These are phyloP conservation scores for Calephelis perditalis DNA, from an alignment of 2,888 invertebrate genomes.

Conservation along the genomic window DNA sequence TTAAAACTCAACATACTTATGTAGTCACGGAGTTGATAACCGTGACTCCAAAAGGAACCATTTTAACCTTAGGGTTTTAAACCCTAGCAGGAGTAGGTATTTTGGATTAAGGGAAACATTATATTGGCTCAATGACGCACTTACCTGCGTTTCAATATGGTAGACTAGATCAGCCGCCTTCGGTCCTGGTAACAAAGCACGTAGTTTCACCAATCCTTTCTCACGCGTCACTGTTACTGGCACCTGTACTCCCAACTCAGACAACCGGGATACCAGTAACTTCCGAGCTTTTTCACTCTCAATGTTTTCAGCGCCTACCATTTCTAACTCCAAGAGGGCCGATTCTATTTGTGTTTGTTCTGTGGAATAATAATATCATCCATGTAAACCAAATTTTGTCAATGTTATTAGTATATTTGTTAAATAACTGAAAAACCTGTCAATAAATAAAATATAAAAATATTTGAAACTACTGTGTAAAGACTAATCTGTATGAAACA, in stretches of 20 bases:
- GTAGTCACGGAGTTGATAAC: no score
- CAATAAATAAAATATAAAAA: no score
- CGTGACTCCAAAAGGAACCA: no score
- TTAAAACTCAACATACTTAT: no score
- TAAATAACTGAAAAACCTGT: no score
- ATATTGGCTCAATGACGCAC: slow-evolving; percentile 27
- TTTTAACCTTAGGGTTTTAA: no score
- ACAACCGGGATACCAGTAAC: slow-evolving; percentile 48
- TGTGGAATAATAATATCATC: slow-evolving; percentile 37
- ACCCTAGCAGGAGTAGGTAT: no score
- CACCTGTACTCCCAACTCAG: slow-evolving; percentile 50
- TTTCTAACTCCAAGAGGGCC: slow-evolving; percentile 85
- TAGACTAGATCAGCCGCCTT: slow-evolving; percentile 89
- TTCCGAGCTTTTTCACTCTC: slow-evolving; percentile 71
- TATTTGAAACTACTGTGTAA: no score
- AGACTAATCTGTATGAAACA: no score
- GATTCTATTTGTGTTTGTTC: slow-evolving; percentile 85
- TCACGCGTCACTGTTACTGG: slow-evolving; percentile 56
- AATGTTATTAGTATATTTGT: no score
- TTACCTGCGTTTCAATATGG: slow-evolving; percentile 87
- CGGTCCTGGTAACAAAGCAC: slow-evolving; percentile 83
- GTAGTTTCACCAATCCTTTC: slow-evolving; percentile 69
- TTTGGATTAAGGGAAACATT: no score
- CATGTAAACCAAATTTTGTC: no score
- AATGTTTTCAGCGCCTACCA: slow-evolving; percentile 79